Base-by-base conservation (phyloP, 2,797 vertebrate species). In the Lagocephalus sceleratus region DNA sequence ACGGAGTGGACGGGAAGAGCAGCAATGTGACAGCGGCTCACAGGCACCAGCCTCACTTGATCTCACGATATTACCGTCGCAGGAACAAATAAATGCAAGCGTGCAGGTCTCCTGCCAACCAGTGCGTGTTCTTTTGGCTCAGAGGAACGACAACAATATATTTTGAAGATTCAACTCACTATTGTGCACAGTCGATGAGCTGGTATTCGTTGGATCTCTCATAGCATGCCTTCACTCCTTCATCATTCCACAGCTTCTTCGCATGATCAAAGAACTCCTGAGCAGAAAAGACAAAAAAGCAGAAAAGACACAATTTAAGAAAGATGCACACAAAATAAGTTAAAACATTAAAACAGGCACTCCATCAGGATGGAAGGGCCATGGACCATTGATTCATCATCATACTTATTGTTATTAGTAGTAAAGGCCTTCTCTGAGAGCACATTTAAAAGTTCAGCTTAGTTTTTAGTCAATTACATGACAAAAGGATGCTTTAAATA, bases 261-360 rank as follows among this genome's bases (percentile, higher is more conserved):
- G 95, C 96, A 0, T 99, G 96, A 81, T 98, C 96, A 64, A 99
- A 99, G 92, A 99, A 99, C 83, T 98, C 97, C 97, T 99, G 85
- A 55, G 49, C 49, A 51, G 26, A 59, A 56, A 41, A 46, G 25
- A 49, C 16, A 19, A 8, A 23, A n/a, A n/a, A n/a, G n/a, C n/a
- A n/a, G n/a, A n/a, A n/a, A n/a, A n/a, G n/a, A n/a, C n/a, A n/a
- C n/a, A 2, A 47, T 2, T 56, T 55, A 20, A 47, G 43, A 26
- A 55, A 32, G 17, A 54, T 15, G 49, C 41, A 39, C 6, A 47
- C 10, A 7, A 5, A 62, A 25, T 44, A 39, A 23, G 3, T 21
- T 15, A 20, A 47, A 32, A 21, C 1, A 15, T 11, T 2, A 2
- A 0, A 43, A n/a, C 5, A n/a, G 15, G 38, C 15, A 4, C 40